Evolutionary conservation across 2,888 invertebrate species (phyloP), one percentile per base, ranked within the genome.

Genomic region (Cosmia trapezina): DNA sequence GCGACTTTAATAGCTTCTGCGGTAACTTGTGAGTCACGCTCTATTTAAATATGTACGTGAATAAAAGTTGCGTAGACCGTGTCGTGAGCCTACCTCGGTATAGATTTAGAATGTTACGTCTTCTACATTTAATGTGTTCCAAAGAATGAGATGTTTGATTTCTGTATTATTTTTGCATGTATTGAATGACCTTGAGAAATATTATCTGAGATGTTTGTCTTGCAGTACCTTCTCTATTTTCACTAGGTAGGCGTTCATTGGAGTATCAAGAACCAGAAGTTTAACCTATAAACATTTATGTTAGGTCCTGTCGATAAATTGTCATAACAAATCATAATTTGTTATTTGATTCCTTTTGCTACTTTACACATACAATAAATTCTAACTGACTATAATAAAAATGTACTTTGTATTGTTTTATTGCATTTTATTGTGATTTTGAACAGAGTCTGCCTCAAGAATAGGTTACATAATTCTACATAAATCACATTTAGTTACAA

Each of bases 11-110:
- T 87, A 85, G 86, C 82, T 87, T 76, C 66, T 77, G 82, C 68
- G 86, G 85, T 72, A 76, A 86, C 85, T 86, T 84, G 87, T 84
- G 75, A 87, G 86, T 87, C 86, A 85, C 86, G 86, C 80, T 78
- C 76, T 86, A 86, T 86, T 86, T 85, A 81, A 81, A 86, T 86
- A 80, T 85, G 85, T 86, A 75, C 65, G 68, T 56, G 79, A 73
- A 86, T 83, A 81, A 86, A 81, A 86, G 67, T 77, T 83, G 73
- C 73, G 83, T 76, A 60, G 9, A 49, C 53, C 68, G 62, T 71
- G 56, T 67, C 33, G 64, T 59, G 7, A 33, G 63, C 41, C n/a
- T 67, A 51, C 45, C 37, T 56, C 14, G 12, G 45, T 41, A 45
- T 43, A 69, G 41, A 75, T 33, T 49, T 51, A 61, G 45, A 61